A percentile compares a stretch with the other conserved stretches of the same genome.
phyloP scores from a whole-genome alignment of 2,113 vertebrate species.

The Epinephelus fuscoguttatus region DNA sequence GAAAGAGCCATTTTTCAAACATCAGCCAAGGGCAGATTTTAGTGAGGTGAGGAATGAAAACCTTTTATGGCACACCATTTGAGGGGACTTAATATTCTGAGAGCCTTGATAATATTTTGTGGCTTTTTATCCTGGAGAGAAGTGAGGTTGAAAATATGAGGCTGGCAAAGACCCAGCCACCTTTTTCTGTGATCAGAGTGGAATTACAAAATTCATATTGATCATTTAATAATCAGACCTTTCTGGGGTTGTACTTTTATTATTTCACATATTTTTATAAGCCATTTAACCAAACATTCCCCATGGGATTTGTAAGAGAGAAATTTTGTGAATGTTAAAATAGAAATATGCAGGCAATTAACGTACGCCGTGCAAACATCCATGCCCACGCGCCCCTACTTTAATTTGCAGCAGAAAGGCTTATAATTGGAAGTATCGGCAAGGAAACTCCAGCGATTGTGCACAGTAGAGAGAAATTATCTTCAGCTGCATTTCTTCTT shows the following conservation, averaged over 20 bases:
- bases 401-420: slow-evolving; percentile 43
- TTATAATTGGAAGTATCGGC: slow-evolving; percentile 49
- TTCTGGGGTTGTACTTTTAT: not conserved
- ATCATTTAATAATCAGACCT: slow-evolving; percentile 3
- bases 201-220: not conserved
- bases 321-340: slow-evolving; percentile 19
- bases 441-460: slow-evolving; percentile 22
- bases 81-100: slow-evolving; percentile 42
- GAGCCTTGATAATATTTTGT: slow-evolving; percentile 11
- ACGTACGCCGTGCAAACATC: slow-evolving; percentile 19
- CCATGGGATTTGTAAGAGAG: slow-evolving; percentile 1
- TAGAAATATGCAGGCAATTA: slow-evolving; percentile 31
- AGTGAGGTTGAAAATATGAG: not conserved
- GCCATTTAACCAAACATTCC: slow-evolving; percentile 11
- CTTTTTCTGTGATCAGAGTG: slow-evolving; percentile 3
- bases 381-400: not conserved
- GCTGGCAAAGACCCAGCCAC: not conserved
- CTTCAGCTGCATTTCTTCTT: slow-evolving; percentile 1
- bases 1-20: slow-evolving; percentile 22
- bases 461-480: slow-evolving; percentile 27
- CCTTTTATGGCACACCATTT: slow-evolving; percentile 17
- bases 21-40: slow-evolving; percentile 36
- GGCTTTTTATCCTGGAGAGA: slow-evolving; percentile 4
- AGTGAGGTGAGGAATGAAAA: slow-evolving; percentile 24
- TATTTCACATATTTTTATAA: not conserved